Conservation (phyloP, 2,797 vertebrate species). For the Silurus lanzhouensis region DNA sequence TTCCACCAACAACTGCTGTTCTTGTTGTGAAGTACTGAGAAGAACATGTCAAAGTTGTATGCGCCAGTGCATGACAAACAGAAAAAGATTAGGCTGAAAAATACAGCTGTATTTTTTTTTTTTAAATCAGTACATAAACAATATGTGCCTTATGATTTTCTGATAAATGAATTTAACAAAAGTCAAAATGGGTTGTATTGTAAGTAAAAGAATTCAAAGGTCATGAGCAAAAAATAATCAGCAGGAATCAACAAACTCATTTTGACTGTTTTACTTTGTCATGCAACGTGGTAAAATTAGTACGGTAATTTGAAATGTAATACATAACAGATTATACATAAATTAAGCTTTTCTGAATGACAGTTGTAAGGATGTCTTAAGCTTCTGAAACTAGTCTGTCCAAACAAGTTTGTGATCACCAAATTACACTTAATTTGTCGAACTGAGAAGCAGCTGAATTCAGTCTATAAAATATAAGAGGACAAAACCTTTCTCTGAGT, state of each 20-base stretch:
- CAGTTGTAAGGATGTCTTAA: neutral
- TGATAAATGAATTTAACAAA: neutral
- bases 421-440: neutral
- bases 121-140: neutral
- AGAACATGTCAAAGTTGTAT: neutral
- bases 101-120: no score
- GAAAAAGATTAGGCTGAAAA: neutral
- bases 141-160: neutral
- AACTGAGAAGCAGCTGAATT: neutral
- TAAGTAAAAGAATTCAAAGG: neutral
- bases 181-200: neutral
- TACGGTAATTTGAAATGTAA: neutral
- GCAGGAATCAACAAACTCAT: neutral
- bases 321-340: slow-evolving; percentile 1
- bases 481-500: neutral
- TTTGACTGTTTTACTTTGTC: neutral
- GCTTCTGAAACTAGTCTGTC: neutral
- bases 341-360: neutral
- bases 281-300: neutral
- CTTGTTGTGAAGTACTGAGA: neutral
- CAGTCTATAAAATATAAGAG: neutral
- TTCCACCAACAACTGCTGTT: neutral
- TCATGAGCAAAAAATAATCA: neutral
- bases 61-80: neutral
- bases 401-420: neutral